A percentile compares a stretch with the other conserved stretches of the same genome.
Conservation (phyloP, 2,797 vertebrate species). For the Australoheros facetus region DNA sequence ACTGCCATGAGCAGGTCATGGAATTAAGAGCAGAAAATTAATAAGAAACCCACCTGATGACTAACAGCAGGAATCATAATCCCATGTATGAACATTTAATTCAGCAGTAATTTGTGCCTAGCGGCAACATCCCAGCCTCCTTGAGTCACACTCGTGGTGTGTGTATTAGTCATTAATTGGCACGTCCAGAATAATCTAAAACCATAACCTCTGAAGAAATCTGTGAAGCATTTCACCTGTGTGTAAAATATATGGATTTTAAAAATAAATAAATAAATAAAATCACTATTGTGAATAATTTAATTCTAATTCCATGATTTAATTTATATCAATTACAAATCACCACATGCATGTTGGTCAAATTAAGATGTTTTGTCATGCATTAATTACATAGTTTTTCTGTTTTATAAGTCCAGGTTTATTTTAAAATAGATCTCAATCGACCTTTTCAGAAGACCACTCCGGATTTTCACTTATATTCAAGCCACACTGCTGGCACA, state of each 20-base stretch:
- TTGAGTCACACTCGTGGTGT: constrained; percentile 11
- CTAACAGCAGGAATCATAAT: constrained; percentile 41
- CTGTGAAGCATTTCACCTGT: background rate
- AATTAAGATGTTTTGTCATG: constrained; percentile 15
- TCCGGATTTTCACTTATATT: constrained; percentile 56
- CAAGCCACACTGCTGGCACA: constrained; percentile 56
- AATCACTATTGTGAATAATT: background rate
- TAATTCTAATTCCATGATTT: background rate
- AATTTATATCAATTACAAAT: background rate
- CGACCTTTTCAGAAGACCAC: constrained; percentile 55
- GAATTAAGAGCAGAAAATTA: constrained; percentile 35
- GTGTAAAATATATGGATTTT: background rate
- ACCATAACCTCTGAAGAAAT: background rate
- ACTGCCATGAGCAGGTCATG: constrained; percentile 3
- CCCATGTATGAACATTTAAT: constrained; percentile 46
- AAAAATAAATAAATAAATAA: background rate
- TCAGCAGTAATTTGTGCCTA: constrained; percentile 27
- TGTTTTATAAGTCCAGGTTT: constrained; percentile 41
- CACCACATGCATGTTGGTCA: background rate
- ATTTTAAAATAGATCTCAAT: constrained; percentile 59
- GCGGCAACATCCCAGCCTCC: constrained; percentile 20
- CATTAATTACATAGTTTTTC: constrained; percentile 7
- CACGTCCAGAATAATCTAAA: background rate
- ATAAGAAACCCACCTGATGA: constrained; percentile 14
- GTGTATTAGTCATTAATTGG: constrained; percentile 21